Evolutionary conservation across 2,113 vertebrate genomes (phyloP).

Genomic region (Eptesicus fuscus): DNA sequence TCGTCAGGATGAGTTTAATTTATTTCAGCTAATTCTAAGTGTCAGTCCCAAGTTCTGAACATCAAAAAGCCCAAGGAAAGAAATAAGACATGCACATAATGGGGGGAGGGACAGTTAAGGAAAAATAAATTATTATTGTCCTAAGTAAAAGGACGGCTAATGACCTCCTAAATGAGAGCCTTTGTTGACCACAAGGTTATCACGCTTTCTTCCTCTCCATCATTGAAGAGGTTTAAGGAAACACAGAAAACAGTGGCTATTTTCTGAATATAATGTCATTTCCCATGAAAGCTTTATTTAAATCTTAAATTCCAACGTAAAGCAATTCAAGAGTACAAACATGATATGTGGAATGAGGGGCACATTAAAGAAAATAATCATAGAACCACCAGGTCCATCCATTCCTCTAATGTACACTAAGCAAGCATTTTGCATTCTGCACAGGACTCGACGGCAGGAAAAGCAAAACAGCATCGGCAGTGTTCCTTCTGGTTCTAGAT

Average conservation of each 20-base stretch:
- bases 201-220: constrained; percentile 46
- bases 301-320: constrained; percentile 10
- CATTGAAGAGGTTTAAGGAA: constrained; percentile 49
- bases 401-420: neutral
- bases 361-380: neutral
- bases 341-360: neutral
- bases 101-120: neutral
- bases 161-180: constrained; percentile 61
- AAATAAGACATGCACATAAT: constrained; percentile 28
- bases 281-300: constrained; percentile 9
- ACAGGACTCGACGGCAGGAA: neutral
- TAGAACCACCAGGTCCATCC: neutral
- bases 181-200: constrained; percentile 60
- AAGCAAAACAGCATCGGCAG: neutral
- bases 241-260: neutral
- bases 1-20: neutral
- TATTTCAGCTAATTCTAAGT: constrained; percentile 61
- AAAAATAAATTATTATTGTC: constrained; percentile 73
- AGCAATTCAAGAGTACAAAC: neutral
- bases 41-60: constrained; percentile 68
- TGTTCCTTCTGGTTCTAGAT: neutral
- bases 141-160: constrained; percentile 69
- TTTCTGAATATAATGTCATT: constrained; percentile 26
- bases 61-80: constrained; percentile 56
- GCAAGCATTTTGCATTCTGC: neutral